Percentiles rank a stretch among this genome's conserved stretches.
Conservation (phyloP, 2,113 vertebrate genomes). For the Aldabrachelys gigantea region DNA sequence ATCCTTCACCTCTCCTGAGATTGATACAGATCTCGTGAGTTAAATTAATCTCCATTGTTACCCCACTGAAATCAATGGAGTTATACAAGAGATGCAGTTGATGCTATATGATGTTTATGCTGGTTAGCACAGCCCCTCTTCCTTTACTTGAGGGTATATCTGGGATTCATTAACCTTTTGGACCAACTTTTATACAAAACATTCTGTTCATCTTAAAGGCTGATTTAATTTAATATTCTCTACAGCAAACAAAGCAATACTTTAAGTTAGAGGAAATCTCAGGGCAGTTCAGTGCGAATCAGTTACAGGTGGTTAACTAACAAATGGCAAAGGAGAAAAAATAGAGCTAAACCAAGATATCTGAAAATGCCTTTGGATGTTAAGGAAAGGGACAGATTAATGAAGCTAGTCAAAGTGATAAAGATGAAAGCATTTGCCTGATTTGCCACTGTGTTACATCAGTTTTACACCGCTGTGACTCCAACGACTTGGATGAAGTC, state of each 20-base stretch:
- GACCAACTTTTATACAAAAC: not conserved
- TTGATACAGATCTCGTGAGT: not conserved
- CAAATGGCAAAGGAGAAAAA: not conserved
- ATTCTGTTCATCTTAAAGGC: slow-evolving; percentile 8
- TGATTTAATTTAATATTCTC: slow-evolving; percentile 36
- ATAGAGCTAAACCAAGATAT: not conserved
- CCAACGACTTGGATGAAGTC: accelerated
- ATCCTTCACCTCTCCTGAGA: not conserved
- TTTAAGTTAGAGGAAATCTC: slow-evolving; percentile 22
- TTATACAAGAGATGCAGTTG: not conserved
- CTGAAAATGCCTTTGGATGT: not conserved
- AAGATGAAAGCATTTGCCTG: not conserved
- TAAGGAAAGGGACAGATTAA: not conserved
- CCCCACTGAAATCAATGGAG: not conserved
- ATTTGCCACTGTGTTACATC: not conserved
- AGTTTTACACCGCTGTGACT: not conserved
- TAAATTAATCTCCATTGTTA: not conserved
- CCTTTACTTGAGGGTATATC: not conserved
- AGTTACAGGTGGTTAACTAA: not conserved
- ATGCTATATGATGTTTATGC: not conserved
- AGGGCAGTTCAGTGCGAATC: not conserved
- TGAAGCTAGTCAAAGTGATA: not conserved
- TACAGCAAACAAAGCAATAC: slow-evolving; percentile 32
- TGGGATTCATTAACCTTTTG: slow-evolving; percentile 47
- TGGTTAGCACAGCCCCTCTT: not conserved